Base-by-base conservation (phyloP, 2,797 vertebrate species). In the Platyrinchus mystaceus region DNA sequence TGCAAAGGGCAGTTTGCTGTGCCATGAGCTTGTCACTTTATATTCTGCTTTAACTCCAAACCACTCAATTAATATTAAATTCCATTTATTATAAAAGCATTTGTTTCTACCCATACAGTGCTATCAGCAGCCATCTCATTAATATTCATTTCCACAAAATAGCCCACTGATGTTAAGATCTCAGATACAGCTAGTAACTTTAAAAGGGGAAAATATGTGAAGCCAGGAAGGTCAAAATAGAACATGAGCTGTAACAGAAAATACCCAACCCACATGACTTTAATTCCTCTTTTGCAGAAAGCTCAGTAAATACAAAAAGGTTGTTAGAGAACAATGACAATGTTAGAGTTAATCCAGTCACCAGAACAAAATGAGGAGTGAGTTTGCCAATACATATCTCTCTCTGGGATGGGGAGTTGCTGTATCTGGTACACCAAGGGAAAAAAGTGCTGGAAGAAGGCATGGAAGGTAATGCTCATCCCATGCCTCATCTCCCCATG, bases 101-200 rank as follows among this genome's bases (percentile, higher is more conserved):
- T 90, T 83, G 52, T 94, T 95, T 94, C 88, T 84, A 94, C 32
- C 41, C 90, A 90, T 87, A 77, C 8, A 91, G 93, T 87, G 83
- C 84, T 59, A 90, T 94, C 95, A 90, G 75, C 77, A 93, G 84
- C 81, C 85, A 96, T 86, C 90, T 97, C 90, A 95, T 97, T 97
- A 97, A 97, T 95, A 97, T 96, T 97, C 96, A 97, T 94, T 95
- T 96, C 60, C 92, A 88, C 92, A 90, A 96, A 94, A 90, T 47
- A 52, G 77, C 79, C 86, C 66, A 78, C 73, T 91, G 77, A 91
- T 68, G 71, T 87, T 88, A 89, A 96, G 85, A 92, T 73, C 36
- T 94, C 86, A 93, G 62, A 88, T 62, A 84, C 62, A 92, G 62
- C 49, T 66, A 93, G 68, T 52, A 93, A 90, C 70, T 88, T 94